Conservation (phyloP, 2,113 vertebrate genomes). For the Ceyx melanurus region DNA sequence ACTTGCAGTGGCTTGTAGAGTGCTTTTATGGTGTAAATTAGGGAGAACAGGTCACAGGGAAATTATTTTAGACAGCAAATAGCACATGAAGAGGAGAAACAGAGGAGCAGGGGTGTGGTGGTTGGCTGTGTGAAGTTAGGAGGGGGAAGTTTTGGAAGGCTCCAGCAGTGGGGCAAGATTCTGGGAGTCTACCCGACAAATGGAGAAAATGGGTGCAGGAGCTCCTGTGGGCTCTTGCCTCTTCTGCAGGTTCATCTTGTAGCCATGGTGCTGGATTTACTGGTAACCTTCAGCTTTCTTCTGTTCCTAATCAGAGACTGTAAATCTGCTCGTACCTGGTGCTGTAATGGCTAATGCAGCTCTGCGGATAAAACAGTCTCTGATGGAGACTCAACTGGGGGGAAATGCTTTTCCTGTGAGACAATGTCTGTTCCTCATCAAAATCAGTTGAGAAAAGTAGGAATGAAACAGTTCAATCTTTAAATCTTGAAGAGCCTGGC, state of each 20-base stretch:
- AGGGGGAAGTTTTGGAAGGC: neutral
- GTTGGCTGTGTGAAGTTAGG: neutral
- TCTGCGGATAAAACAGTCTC: neutral
- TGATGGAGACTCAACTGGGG: neutral
- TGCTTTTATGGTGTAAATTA: neutral
- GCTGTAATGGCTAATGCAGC: slow-evolving; percentile 47
- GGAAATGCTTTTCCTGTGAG: slow-evolving; percentile 66
- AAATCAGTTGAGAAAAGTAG: slow-evolving; percentile 40
- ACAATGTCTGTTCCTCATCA: slow-evolving; percentile 69
- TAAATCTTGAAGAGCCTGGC: neutral
- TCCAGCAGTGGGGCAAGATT: neutral
- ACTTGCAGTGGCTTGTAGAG: neutral
- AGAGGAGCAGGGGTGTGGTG: neutral
- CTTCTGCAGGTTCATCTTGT: accelerated
- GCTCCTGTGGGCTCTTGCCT: accelerated
- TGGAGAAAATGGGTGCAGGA: neutral
- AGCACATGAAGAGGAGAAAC: neutral
- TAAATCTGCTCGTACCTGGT: slow-evolving; percentile 35
- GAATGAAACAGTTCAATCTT: neutral
- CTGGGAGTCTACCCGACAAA: neutral
- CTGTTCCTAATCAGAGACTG: slow-evolving; percentile 36
- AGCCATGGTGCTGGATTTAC: neutral
- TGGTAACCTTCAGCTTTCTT: neutral
- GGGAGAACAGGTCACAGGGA: neutral
- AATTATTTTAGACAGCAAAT: neutral